A percentile compares a stretch with the other conserved stretches of the same genome.
Conservation (phyloP, 2,888 invertebrate genomes). For the Eupithecia insigniata region DNA sequence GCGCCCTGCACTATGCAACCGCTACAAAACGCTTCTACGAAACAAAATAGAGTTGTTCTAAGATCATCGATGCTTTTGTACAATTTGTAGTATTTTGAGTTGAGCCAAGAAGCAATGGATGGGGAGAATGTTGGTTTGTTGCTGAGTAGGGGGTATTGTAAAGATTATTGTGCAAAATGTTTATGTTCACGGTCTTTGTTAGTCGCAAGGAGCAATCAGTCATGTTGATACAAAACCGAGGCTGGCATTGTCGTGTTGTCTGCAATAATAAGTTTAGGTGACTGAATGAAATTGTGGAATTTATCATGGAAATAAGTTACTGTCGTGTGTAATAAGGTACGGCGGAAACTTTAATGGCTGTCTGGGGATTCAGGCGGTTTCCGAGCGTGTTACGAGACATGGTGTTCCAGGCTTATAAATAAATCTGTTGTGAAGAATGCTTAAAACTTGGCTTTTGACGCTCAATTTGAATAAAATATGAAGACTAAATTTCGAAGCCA, state of each 20-base stretch:
- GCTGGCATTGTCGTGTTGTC: conserved; percentile 70
- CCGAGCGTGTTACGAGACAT: conserved; percentile 13
- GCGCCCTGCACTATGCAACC: conserved; percentile 53
- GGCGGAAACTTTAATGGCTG: conserved; percentile 62
- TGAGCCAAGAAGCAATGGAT: conserved; percentile 45
- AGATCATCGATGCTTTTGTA: conserved; percentile 49
- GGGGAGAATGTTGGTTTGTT: conserved; percentile 9
- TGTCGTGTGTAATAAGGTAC: conserved; percentile 61
- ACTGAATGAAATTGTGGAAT: conserved; percentile 64
- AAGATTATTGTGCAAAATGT: conserved; percentile 68
- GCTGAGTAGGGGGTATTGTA: conserved; percentile 41
- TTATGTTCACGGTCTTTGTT: conserved; percentile 74
- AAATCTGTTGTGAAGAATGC: conserved; percentile 8
- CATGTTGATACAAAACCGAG: conserved; percentile 74
- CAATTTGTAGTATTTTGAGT: neutral
- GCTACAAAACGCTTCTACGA: conserved; percentile 26
- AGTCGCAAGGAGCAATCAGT: conserved; percentile 75
- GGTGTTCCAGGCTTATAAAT: conserved; percentile 34
- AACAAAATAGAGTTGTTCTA: conserved; percentile 35
- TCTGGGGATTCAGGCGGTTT: conserved; percentile 48
- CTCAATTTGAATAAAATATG: neutral
- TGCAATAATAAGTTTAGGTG: conserved; percentile 66
- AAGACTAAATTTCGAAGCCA: neutral
- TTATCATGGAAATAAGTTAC: conserved; percentile 67
- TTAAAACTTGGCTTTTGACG: conserved; percentile 8